phyloP scores from a whole-genome alignment of 2,797 vertebrate species.

The Arctocebus calabarensis region DNA sequence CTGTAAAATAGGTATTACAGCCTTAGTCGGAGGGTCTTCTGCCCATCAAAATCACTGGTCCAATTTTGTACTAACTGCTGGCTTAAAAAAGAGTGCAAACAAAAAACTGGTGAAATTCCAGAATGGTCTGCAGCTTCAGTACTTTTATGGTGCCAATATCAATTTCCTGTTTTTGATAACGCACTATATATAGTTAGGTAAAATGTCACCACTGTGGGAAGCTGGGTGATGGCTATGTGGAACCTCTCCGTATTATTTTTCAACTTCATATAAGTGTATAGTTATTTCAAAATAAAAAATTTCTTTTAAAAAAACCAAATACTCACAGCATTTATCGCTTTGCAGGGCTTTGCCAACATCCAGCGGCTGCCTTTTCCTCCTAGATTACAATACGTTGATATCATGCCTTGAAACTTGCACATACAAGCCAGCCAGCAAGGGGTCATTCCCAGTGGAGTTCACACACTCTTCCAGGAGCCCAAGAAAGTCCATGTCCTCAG shows the following conservation, averaged over 20 bases:
- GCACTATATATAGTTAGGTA: neutral
- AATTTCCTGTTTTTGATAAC: neutral
- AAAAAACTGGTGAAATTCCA: neutral
- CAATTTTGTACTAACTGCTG: neutral
- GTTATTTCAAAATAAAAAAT: neutral
- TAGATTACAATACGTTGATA: neutral
- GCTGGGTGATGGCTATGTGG: neutral
- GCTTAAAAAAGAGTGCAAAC: neutral
- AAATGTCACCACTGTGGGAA: neutral
- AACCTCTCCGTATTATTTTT: neutral
- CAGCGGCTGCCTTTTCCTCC: neutral
- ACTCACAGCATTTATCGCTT: neutral
- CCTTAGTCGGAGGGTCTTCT: slow-evolving; percentile 20
- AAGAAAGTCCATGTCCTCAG: neutral
- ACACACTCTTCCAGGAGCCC: neutral
- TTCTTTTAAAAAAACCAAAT: neutral
- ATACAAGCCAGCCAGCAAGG: neutral
- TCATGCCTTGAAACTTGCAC: neutral
- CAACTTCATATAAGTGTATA: neutral
- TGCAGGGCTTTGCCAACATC: neutral
- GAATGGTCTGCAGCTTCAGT: neutral
- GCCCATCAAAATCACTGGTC: neutral
- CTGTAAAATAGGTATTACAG: slow-evolving; percentile 23
- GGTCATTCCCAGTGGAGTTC: neutral
- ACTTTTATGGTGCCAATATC: neutral